Conservation (phyloP, 2,113 vertebrate genomes). For the Bujurquina vittata region DNA sequence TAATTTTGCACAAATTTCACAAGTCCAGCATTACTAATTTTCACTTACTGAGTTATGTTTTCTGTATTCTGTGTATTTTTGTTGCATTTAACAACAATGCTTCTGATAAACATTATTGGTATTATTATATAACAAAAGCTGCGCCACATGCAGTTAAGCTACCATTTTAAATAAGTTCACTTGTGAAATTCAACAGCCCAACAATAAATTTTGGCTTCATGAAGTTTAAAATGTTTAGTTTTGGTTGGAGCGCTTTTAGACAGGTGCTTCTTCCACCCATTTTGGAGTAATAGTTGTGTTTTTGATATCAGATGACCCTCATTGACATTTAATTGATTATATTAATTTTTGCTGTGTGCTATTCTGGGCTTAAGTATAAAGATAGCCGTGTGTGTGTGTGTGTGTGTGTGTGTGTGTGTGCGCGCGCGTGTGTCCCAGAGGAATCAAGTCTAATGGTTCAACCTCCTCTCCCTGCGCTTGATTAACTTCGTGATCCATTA, state of each 20-base stretch:
- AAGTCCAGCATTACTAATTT: not conserved
- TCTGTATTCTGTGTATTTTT: not conserved
- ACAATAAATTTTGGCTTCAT: not conserved
- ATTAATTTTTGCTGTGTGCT: no score
- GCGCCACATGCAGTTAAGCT: not conserved
- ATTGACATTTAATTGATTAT: no score
- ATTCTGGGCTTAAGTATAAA: no score
- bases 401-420: not conserved
- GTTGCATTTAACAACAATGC: not conserved
- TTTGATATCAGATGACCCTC: no score
- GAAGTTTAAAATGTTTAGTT: not conserved
- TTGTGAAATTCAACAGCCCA: not conserved
- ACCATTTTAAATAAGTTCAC: not conserved
- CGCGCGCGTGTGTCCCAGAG: not conserved
- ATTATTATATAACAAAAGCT: not conserved
- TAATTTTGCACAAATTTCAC: no score
- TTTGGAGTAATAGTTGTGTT: no score
- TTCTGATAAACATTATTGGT: not conserved
- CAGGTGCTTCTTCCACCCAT: no score
- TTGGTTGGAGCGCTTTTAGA: no score
- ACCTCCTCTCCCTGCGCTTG: slow-evolving; percentile 64
- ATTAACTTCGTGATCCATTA: slow-evolving; percentile 81
- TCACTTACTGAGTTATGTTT: not conserved
- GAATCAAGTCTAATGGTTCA: slow-evolving; percentile 48
- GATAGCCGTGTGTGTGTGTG: not conserved